Evolutionary conservation across 2,797 vertebrate species (phyloP).

Genomic region (Pangasius macronema): DNA sequence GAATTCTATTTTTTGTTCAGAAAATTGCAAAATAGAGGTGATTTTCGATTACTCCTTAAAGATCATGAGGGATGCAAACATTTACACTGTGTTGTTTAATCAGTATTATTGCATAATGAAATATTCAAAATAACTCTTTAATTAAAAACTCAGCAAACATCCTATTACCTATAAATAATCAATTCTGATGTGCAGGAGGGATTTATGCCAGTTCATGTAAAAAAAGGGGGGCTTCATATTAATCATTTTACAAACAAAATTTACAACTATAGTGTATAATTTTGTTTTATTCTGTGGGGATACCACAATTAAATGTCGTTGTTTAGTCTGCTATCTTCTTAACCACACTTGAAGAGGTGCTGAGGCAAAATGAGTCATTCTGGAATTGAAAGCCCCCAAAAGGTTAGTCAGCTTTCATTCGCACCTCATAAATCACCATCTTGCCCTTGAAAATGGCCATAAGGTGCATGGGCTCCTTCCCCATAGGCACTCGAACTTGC

Average conservation of each 20-base stretch:
- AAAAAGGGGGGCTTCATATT: neutral
- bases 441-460: constrained; percentile 87
- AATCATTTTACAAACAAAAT: neutral
- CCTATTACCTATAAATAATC: neutral
- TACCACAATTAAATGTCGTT: neutral
- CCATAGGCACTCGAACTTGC: constrained; percentile 85
- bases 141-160: neutral
- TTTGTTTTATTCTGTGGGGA: too few relatives aligned
- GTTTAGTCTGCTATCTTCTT: neutral
- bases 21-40: neutral
- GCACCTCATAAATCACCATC: constrained; percentile 84
- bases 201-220: neutral
- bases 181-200: neutral
- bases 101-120: neutral
- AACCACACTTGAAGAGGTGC: neutral
- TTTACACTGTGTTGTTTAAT: neutral
- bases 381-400: neutral
- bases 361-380: neutral
- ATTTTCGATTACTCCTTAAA: neutral
- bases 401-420: neutral
- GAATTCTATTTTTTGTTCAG: neutral
- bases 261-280: neutral
- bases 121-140: neutral
- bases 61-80: neutral
- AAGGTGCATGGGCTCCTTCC: constrained; percentile 84